Evolutionary conservation across 2,113 vertebrate species (phyloP), one percentile per base, ranked within the genome.

Genomic region (Tetrax tetrax): DNA sequence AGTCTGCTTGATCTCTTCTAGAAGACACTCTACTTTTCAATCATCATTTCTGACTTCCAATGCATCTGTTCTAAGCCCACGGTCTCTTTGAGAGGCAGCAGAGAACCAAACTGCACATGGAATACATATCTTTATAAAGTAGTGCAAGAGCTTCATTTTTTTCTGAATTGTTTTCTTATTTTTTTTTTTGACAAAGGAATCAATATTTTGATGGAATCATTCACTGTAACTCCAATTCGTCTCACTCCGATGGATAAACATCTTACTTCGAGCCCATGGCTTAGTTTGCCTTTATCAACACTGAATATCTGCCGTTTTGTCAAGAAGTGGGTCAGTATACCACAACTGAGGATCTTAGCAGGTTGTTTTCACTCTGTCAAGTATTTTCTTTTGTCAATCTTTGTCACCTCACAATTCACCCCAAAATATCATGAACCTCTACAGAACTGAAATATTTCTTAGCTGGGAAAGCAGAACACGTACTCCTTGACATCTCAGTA

Each of bases 171-270:
- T 69, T 76, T 77, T 57, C 21, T 50, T 25, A 45, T 53, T 93
- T 87, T 14, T 70, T n/a, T 59, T 91, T 94, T 66, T 77, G 66
- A 83, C 59, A 90, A 59, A 79, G 21, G 9, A 90, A 85, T 79
- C 38, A 24, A 6, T 85, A 59, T 56, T 74, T 65, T 69, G 24
- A 87, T 28, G 14, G 50, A 77, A 57, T 63, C 10, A 8, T 37
- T 78, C 37, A 54, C 60, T 72, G 35, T 6, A 75, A 71, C 24
- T 70, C 43, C 57, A 69, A 53, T 11, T 77, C 31, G 17, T 27
- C 9, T 9, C 19, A 27, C 15, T 10, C 14, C 6, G 4, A 57
- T 1, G 0, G 28, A 51, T 25, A 0, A 7, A 71, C 63, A 31
- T 16, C 51, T 71, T 69, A 33, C 14, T 50, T 22, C 83, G 24